Percentiles rank a stretch among this genome's conserved stretches.
Conservation (phyloP, 1,140 invertebrate genomes). For the Brachionus asplanchnoidis region DNA sequence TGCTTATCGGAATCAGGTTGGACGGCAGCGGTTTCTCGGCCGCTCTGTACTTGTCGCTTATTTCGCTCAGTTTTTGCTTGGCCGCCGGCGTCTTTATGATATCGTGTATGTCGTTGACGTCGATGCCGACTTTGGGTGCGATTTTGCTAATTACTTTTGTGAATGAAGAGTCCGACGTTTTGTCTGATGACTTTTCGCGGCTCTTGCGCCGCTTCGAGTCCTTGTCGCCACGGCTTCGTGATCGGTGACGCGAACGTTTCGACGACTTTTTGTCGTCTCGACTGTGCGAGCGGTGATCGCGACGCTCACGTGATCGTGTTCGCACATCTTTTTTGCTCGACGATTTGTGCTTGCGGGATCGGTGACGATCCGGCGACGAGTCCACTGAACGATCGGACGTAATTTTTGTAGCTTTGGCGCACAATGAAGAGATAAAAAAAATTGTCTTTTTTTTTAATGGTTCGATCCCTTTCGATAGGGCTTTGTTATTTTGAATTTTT, state of each 20-base stretch:
- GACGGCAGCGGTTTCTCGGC: neutral
- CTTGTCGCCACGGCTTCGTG: neutral
- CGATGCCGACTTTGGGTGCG: constrained; percentile 7
- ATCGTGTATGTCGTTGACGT: neutral
- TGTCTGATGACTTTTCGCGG: neutral
- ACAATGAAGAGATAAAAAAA: too few relatives aligned
- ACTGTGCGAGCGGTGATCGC: neutral
- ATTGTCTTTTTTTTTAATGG: too few relatives aligned
- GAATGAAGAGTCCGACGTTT: neutral
- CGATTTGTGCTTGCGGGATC: neutral
- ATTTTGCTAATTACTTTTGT: constrained; percentile 11
- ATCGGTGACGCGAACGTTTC: neutral
- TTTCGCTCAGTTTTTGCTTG: neutral
- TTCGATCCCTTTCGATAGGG: neutral
- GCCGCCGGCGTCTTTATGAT: neutral
- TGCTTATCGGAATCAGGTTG: neutral
- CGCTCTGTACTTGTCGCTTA: neutral
- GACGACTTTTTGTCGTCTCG: neutral
- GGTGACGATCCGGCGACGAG: neutral
- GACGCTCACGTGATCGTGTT: neutral
- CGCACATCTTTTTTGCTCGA: constrained; percentile 2
- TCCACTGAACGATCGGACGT: neutral
- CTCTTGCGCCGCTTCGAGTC: constrained; percentile 7
- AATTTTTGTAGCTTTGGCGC: neutral
- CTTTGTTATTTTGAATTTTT: neutral